phyloP scores from a whole-genome alignment of 2,113 vertebrate genomes.

The Aegotheles bennettii region DNA sequence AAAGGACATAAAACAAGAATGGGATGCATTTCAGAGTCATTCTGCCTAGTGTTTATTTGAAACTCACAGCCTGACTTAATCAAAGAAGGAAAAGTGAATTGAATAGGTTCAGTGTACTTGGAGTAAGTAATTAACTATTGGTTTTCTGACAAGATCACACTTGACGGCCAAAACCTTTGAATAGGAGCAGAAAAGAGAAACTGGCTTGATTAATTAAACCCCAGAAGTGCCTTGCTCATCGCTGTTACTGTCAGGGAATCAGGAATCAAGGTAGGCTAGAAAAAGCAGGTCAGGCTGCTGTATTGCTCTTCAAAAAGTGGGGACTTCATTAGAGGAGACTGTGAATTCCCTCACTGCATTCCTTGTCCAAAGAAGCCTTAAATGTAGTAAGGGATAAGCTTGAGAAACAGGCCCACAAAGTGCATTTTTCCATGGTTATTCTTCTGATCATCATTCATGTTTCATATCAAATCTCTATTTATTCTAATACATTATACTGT shows the following conservation, averaged over 20 bases:
- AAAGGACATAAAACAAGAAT: neutral
- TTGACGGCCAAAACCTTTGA: constrained; percentile 3
- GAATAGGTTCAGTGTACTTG: neutral
- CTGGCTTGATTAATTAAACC: constrained; percentile 26
- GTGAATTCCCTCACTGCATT: neutral
- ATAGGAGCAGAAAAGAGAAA: neutral
- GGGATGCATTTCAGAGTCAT: neutral
- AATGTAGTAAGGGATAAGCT: neutral
- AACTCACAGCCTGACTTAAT: constrained; percentile 21
- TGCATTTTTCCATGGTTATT: neutral
- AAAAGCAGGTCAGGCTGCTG: neutral
- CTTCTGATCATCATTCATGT: neutral
- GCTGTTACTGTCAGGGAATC: neutral
- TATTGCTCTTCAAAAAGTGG: neutral
- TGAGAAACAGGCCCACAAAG: neutral
- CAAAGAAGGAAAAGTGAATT: constrained; percentile 42
- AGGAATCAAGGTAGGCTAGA: neutral
- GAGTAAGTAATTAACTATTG: constrained; percentile 49
- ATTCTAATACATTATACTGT: neutral
- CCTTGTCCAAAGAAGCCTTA: neutral
- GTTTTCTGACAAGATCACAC: constrained; percentile 58
- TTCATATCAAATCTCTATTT: neutral
- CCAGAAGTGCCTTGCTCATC: neutral
- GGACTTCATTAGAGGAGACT: neutral
- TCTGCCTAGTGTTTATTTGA: constrained; percentile 31